A percentile compares a stretch with the other conserved stretches of the same genome.
Conservation (phyloP, 2,888 invertebrate genomes). For the Petrophora chlorosata region DNA sequence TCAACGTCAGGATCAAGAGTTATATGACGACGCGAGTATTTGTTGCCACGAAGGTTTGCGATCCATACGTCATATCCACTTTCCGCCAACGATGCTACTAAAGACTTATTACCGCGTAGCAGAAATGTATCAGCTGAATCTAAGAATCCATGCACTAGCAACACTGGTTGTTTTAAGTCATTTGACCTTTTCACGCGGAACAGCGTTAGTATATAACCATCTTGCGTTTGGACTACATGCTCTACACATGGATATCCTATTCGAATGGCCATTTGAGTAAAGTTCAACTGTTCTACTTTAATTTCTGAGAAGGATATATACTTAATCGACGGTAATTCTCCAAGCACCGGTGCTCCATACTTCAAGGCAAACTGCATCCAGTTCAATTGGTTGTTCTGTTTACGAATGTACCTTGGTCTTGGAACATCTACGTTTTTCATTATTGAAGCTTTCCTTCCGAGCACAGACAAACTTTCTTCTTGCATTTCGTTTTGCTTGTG, state of each 20-base stretch:
- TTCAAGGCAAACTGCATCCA: not conserved
- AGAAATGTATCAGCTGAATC: slow-evolving; percentile 44
- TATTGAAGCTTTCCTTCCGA: not conserved
- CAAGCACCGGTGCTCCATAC: not conserved
- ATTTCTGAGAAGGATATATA: not conserved
- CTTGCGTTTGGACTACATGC: slow-evolving; percentile 39
- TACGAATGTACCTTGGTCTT: too few species aligned
- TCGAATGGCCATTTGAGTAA: slow-evolving; percentile 10
- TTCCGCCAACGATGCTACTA: slow-evolving; percentile 55
- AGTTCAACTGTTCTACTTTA: not conserved
- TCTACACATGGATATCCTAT: slow-evolving; percentile 15
- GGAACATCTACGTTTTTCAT: too few species aligned
- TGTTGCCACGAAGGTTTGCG: slow-evolving; percentile 26
- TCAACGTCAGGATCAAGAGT: slow-evolving; percentile 27
- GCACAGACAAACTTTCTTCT: not conserved
- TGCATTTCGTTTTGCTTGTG: too few species aligned
- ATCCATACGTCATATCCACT: slow-evolving; percentile 65
- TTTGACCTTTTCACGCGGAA: slow-evolving; percentile 40
- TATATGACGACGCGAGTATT: slow-evolving; percentile 23
- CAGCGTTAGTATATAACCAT: slow-evolving; percentile 43
- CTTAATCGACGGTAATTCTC: not conserved
- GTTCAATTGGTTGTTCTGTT: too few species aligned
- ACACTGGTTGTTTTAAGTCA: slow-evolving; percentile 33
- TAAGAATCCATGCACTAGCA: slow-evolving; percentile 44
- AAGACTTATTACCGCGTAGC: slow-evolving; percentile 40